A percentile compares a stretch with the other conserved stretches of the same genome.
Evolutionary conservation across 2,113 vertebrate genomes (phyloP).

Genomic region (Syngnathus floridae): DNA sequence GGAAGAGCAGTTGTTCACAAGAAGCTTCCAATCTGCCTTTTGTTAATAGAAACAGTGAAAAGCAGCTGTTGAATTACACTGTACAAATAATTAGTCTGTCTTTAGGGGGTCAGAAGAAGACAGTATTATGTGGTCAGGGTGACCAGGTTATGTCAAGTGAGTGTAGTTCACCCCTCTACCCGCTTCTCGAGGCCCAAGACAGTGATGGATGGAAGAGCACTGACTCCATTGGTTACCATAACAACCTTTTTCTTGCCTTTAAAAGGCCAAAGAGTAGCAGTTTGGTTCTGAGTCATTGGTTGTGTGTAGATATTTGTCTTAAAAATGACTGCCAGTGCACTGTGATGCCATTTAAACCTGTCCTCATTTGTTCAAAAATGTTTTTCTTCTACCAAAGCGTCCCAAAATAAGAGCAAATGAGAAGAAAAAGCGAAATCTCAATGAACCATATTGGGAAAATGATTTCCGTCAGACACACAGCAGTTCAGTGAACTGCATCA

Average conservation of each 20-base stretch:
- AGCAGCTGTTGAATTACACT: slow-evolving; percentile 4
- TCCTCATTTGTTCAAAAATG: neutral
- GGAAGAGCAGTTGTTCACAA: slow-evolving; percentile 10
- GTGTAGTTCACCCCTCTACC: slow-evolving; percentile 9
- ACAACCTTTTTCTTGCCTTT: slow-evolving; percentile 6
- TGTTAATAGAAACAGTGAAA: slow-evolving; percentile 33
- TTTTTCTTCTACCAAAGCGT: neutral
- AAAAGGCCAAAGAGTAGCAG: slow-evolving; percentile 50
- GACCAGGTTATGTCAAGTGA: neutral
- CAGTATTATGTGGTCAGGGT: slow-evolving; percentile 50
- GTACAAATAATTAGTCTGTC: slow-evolving; percentile 6
- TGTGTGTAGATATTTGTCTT: slow-evolving; percentile 43
- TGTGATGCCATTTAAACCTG: slow-evolving; percentile 53
- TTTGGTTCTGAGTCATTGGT: neutral
- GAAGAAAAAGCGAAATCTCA: neutral
- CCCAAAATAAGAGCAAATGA: neutral
- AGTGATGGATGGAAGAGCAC: neutral
- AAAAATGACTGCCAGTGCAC: slow-evolving; percentile 60
- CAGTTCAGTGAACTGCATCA: slow-evolving; percentile 18
- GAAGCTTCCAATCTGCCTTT: slow-evolving; percentile 18
- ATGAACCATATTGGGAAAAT: slow-evolving; percentile 2
- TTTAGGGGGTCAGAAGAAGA: slow-evolving; percentile 5
- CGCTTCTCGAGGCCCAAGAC: neutral
- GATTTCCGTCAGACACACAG: neutral
- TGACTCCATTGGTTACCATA: neutral